phyloP scores from a whole-genome alignment of 2,888 invertebrate species.

The Ormyrus rosae region DNA sequence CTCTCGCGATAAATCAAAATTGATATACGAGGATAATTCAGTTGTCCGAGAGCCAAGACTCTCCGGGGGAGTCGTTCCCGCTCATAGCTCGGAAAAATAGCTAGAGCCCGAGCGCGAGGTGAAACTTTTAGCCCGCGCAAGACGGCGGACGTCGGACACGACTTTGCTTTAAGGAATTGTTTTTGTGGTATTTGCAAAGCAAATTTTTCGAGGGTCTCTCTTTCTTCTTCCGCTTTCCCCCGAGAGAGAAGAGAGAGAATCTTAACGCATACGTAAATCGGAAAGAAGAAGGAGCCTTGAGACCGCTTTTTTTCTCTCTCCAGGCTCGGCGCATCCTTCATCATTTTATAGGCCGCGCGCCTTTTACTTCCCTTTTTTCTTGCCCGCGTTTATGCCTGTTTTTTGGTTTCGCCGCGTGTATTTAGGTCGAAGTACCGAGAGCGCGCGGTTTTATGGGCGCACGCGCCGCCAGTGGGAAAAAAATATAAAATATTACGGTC shows the following conservation, averaged over 20 bases:
- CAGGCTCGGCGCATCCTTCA: slow-evolving; percentile 3
- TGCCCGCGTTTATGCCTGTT: neutral
- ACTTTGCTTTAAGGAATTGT: slow-evolving; percentile 21
- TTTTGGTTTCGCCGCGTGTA: neutral
- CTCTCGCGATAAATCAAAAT: too few species aligned
- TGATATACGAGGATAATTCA: too few species aligned
- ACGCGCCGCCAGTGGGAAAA: too few species aligned
- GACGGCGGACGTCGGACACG: neutral
- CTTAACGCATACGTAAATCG: slow-evolving; percentile 32
- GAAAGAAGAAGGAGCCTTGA: neutral
- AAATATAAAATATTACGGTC: too few species aligned
- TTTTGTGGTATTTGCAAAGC: slow-evolving; percentile 35
- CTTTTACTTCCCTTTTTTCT: neutral
- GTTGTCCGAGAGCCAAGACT: too few species aligned
- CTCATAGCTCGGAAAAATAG: too few species aligned
- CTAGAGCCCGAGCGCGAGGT: too few species aligned
- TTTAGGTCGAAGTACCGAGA: too few species aligned
- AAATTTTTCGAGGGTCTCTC: slow-evolving; percentile 14
- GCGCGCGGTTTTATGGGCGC: too few species aligned
- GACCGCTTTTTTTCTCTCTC: neutral
- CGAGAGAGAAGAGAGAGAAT: slow-evolving; percentile 6
- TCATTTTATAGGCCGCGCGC: slow-evolving; percentile 7
- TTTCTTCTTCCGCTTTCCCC: too few species aligned
- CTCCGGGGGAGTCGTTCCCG: too few species aligned
- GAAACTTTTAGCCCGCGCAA: too few species aligned